Base-by-base conservation (phyloP, 23 tunicate genomes). In the Trididemnum miniatum region DNA sequence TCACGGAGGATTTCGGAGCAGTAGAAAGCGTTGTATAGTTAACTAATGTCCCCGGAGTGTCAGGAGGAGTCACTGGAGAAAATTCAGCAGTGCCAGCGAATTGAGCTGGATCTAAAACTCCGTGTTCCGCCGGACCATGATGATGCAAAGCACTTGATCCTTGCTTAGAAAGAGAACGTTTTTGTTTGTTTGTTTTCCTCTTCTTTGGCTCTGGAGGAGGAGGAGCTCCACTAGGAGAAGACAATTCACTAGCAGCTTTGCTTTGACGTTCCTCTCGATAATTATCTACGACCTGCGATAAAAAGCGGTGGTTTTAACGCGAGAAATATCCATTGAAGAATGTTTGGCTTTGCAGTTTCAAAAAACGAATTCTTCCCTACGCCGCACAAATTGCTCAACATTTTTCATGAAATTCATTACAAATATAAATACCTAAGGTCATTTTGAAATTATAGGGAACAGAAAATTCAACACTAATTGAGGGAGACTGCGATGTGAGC, bases 201-300 rank as follows among this genome's bases (percentile, higher is more conserved):
- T 82, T 82, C 50, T 82, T 82, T 29, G 71, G 49, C 24, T 4
- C 67, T 31, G 22, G 2, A 9, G 80, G 80, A 2, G 7, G 36
- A 44, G 22, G 2, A 35, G 32, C n/a, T 1, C 34, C 22, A 40
- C 63, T 34, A 40, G 80, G 0, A 35, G 36, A 0, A 37, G n/a
- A 1, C 28, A 34, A 7, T 29, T 26, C 7, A 35, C 57, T 71
- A 1, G 59, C 30, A 59, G 85, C 65, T 50, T 82, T 63, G 79
- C 35, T 69, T 59, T 85, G 87, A 59, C 60, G 76, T 24, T 76
- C 87, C 38, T 85, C 89, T 40, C 89, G 62, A 54, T 91, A 91
- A 59, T 80, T 91, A 72, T 82, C 65, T 33, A 91, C 57, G 57
- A 91, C 97, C 97, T 91, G n/a, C n/a, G n/a, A n/a, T n/a, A n/a